Percentiles rank a stretch among this genome's conserved stretches.
Evolutionary conservation across 2,797 vertebrate species (phyloP).

Genomic region (Hydrophis major): DNA sequence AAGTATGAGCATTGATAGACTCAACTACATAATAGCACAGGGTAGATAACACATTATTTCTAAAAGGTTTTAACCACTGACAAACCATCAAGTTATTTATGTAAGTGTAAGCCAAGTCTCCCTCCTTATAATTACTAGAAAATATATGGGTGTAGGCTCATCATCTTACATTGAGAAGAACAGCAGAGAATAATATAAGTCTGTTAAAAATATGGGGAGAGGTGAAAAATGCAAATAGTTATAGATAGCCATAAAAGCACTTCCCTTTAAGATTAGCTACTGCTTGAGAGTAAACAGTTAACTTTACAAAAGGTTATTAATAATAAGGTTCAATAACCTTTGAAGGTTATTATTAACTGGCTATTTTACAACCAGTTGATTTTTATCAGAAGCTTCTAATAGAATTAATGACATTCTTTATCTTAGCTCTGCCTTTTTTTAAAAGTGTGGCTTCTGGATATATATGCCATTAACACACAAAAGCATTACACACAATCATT

Average conservation of each 20-base stretch:
- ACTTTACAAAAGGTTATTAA: not conserved
- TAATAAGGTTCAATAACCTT: not conserved
- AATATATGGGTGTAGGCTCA: not conserved
- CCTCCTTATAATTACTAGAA: not conserved
- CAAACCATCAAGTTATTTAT: not conserved
- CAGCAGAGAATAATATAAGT: not conserved
- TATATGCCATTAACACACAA: not conserved
- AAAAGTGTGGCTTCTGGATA: not conserved
- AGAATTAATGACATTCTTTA: not conserved
- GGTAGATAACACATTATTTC: fast-evolving
- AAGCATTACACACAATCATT: not conserved
- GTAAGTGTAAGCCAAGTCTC: not conserved
- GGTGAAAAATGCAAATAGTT: not conserved
- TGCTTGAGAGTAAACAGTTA: not conserved
- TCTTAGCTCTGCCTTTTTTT: not conserved
- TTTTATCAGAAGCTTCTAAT: not conserved
- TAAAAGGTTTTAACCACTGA: not conserved
- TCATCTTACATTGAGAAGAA: not conserved
- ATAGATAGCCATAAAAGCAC: not conserved
- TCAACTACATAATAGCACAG: not conserved
- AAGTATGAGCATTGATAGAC: not conserved
- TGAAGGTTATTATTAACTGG: not conserved
- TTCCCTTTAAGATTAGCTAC: not conserved
- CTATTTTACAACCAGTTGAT: not conserved
- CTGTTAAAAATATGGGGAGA: not conserved